Conservation (phyloP, 2,888 invertebrate genomes). For the Dugesia japonica region DNA sequence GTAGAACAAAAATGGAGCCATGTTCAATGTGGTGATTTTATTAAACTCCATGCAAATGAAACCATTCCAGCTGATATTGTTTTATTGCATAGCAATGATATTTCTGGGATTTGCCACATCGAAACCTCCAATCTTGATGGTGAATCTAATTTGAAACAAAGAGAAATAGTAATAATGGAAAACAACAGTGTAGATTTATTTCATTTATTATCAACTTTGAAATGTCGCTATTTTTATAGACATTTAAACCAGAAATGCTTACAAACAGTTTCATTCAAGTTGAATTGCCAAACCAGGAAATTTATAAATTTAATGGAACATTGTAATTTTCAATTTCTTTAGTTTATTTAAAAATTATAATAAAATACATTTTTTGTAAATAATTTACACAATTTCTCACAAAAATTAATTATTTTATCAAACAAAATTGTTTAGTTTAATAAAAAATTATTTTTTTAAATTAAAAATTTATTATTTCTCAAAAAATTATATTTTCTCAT, state of each 20-base stretch:
- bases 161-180: conserved; percentile 53
- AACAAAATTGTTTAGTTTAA: too few species aligned
- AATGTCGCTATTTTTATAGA: conserved; percentile 28
- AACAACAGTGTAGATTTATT: neutral
- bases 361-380: neutral
- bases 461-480: too few species aligned
- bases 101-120: conserved; percentile 72
- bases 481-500: too few species aligned
- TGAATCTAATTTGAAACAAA: conserved; percentile 77
- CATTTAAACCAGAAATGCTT: conserved; percentile 24
- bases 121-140: conserved; percentile 92
- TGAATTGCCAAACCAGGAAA: conserved; percentile 33
- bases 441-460: too few species aligned
- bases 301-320: conserved; percentile 34
- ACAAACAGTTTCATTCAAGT: conserved; percentile 27
- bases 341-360: too few species aligned
- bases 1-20: conserved; percentile 65
- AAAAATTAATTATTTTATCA: neutral
- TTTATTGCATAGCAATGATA: conserved; percentile 69
- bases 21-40: conserved; percentile 71
- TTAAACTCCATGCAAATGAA: conserved; percentile 72
- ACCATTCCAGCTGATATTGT: conserved; percentile 63
- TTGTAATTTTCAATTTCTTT: conserved; percentile 21
- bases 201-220: too few species aligned
- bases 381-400: neutral